Base-by-base conservation (phyloP, 2,113 vertebrate species). In the Atherinomorus stipes region DNA sequence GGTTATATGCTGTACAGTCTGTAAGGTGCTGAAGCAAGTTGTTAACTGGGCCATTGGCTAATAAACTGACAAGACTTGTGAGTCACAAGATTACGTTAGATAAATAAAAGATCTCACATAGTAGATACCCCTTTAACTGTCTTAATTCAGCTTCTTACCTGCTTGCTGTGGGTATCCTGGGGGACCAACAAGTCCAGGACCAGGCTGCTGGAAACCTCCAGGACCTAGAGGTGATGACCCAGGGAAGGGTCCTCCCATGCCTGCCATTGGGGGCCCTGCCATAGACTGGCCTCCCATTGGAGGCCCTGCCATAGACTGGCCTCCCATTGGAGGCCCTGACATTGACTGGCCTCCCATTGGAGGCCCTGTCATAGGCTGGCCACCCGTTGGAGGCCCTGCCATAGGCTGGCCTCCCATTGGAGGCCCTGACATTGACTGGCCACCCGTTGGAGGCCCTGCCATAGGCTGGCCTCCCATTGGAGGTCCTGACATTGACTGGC, bases 131-230 rank as follows among this genome's bases (percentile, higher is more conserved):
- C 12, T 47, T 47, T 47, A 18, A 47, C 44, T 47, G 6, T 7
- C 6, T 18, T 7, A n/a, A 2, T 16, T 42, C 28, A 26, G 10
- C 12, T 25, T 22, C 4, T 74, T 93, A 97, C 97, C 95, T 89
- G 91, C 92, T 89, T 96, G 97, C 15, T 93, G 93, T 74, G 92
- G 91, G 81, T 95, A 96, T 11, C 95, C 96, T 68, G 89, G 34
- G 25, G 92, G 94, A 76, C 91, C 78, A 19, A 62, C 68, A 70
- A 93, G 90, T 68, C 94, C 95, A 1, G 92, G 81, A 56, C 86
- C 85, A n/a, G 91, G 91, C 0, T 94, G 92, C 65, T 93, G 95
- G 66, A 95, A 93, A 69, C 91, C 93, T 40, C 92, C 80, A 19
- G 85, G 89, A 0, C 92, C 90, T 51, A 91, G 56, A 31, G 91